Evolutionary conservation across 2,888 invertebrate genomes (phyloP), one percentile per base, ranked within the genome.

Genomic region (Zele albiditarsus): DNA sequence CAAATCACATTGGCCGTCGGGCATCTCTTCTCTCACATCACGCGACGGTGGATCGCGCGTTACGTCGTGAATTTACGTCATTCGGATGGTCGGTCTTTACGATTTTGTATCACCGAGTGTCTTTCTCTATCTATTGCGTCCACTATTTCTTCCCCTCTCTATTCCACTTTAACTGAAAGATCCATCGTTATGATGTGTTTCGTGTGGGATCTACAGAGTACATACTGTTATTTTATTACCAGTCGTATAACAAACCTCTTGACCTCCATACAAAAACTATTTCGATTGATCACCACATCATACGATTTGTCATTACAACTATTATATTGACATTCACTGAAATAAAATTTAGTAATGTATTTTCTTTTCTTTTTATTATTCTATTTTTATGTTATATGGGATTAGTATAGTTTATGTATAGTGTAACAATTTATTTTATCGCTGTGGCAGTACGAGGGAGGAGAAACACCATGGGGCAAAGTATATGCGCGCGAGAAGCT

Each of bases 21-120:
- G 69, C 65, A 67, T 74, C 70, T 73, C 73, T 71, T 20, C n/a
- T 8, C 20, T 53, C 53, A 20, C 20, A 20, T 60, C 71, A 70
- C 68, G 74, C n/a, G 70, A 25, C 70, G 53, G n/a, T 67, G 53
- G 73, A 70, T 77, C 77, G 71, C 69, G 72, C 62, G 76, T 78
- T 76, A 78, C 72, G 73, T 72, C 62, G 76, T 58, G 82, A 82
- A 81, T 84, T 84, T 82, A 84, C 82, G 82, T 82, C 81, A 81
- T 74, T 77, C 82, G 84, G 83, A 83, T 82, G 83, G 81, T 72
- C 83, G 80, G 83, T 82, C 84, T 87, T 86, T 87, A 87, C 85
- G 86, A 87, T 78, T 53, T 20, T 53, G 20, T 53, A 1, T 23
- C 6, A 6, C 6, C 20, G 2, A 20, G 71, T 71, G 75, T 72